Evolutionary conservation across 1,140 invertebrate species (phyloP), one percentile per base, ranked within the genome.

Genomic region (Megalopta genalis): DNA sequence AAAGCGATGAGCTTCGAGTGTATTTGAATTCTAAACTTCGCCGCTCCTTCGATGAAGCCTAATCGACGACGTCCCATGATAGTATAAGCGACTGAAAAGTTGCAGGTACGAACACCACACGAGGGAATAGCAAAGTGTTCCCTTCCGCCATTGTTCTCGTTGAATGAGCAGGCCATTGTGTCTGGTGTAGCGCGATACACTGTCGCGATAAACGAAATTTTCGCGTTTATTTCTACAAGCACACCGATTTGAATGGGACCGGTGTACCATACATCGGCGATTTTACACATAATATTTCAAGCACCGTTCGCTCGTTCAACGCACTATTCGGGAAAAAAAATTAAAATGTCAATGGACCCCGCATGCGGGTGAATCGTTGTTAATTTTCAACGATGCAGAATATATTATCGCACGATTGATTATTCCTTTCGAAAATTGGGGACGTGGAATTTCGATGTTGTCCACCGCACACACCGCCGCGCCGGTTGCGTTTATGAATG

Each of bases 241-340:
- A 39, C n/a, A 9, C 8, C 60, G 7, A 57, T 57, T 57, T 27
- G 39, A 71, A 65, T 62, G 66, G 23, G 52, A 37, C 4, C 32
- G 9, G 7, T 39, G 21, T 42, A 64, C 54, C 54, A 23, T 21
- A 21, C 7, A 25, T 9, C 6, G 25, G 67, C 67, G 62, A 73
- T 73, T 74, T 74, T 49, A 9, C 39, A 46, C 16, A 42, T 72
- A 82, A 82, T 80, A 80, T 74, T 80, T 74, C 27, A 82, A 8
- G 7, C 21, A 9, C 0, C 5, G 0, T 6, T 12, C 6, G 7
- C 4, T 23, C 32, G 12, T 18, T 14, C 37, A 25, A 42, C 49
- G 52, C 54, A 83, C 52, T 42, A 59, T 16, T 23, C 14, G 5
- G 4, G 16, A 46, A 18, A 10, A 66, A 63, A 70, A 25, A 27